Percentiles rank a stretch among this genome's conserved stretches.
Evolutionary conservation across 2,113 vertebrate species (phyloP).

Genomic region (human (Homo sapiens)): GRCh38 chr2:20915501-20916000

Average conservation of each 20-base stretch:
- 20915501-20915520: no score
- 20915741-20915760: background rate
- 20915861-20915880: background rate
- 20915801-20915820: background rate
- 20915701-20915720: background rate
- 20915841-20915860: background rate
- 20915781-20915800: background rate
- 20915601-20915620: background rate
- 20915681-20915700: background rate
- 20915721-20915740: background rate
- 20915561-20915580: background rate
- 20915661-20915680: background rate
- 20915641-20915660: background rate
- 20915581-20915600: background rate
- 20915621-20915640: background rate
- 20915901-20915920: background rate
- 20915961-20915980: background rate
- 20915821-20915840: rapidly evolving
- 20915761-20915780: no score
- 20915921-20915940: background rate
- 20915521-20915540: background rate
- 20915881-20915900: background rate
- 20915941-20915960: background rate
- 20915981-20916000: background rate
- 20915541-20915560: no score